phyloP scores from a whole-genome alignment of 2,888 invertebrate species.

The Oithona nana region DNA sequence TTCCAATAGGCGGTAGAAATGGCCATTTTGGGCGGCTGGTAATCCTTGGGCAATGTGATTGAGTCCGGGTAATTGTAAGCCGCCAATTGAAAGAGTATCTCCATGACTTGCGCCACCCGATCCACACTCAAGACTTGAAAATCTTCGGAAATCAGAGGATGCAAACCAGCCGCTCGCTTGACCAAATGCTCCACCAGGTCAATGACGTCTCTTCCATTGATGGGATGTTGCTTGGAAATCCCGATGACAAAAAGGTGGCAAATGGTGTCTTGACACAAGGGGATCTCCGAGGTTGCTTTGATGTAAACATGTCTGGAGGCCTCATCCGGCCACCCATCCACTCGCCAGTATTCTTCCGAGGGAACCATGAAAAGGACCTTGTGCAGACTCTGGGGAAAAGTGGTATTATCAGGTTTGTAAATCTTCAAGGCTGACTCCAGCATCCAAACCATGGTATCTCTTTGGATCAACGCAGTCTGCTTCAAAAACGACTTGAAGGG shows the following conservation, averaged over 20 bases:
- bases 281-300: slow-evolving; percentile 67
- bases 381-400: slow-evolving; percentile 54
- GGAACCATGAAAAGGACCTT: slow-evolving; percentile 21
- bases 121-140: slow-evolving; percentile 51
- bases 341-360: slow-evolving; percentile 25
- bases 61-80: slow-evolving; percentile 50
- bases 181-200: slow-evolving; percentile 70
- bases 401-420: slow-evolving; percentile 39
- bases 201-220: slow-evolving; percentile 44
- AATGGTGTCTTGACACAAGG: slow-evolving; percentile 61
- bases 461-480: slow-evolving; percentile 43
- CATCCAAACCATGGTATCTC: slow-evolving; percentile 71
- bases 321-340: slow-evolving; percentile 70
- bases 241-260: slow-evolving; percentile 64
- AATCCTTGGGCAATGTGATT: slow-evolving; percentile 64
- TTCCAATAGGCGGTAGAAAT: slow-evolving; percentile 90
- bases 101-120: slow-evolving; percentile 34
- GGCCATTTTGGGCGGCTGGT: slow-evolving; percentile 66
- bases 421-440: slow-evolving; percentile 55
- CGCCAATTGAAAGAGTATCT: slow-evolving; percentile 5
- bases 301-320: slow-evolving; percentile 57
- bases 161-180: slow-evolving; percentile 58
- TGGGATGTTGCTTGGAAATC: slow-evolving; percentile 36
- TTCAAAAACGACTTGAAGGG: slow-evolving; percentile 10
- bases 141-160: slow-evolving; percentile 37